Evolutionary conservation across 2,888 invertebrate genomes (phyloP).

Genomic region (Phalera bucephala): DNA sequence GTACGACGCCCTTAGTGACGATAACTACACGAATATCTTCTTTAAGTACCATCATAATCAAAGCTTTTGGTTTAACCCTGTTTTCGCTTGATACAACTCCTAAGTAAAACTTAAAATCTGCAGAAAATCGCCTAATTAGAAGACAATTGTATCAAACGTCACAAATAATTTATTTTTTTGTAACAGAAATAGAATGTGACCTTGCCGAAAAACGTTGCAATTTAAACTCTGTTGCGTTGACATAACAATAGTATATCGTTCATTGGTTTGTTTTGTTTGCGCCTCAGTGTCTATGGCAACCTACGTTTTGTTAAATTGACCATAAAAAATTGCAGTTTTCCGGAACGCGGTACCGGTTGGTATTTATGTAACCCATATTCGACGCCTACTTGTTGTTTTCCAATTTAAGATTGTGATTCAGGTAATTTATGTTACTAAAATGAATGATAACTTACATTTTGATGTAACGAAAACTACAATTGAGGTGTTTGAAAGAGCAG

Average conservation of each 20-base stretch:
- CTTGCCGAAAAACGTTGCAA: background rate
- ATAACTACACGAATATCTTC: no score
- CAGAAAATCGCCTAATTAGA: no score
- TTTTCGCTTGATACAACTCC: no score
- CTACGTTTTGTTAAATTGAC: conserved; percentile 24
- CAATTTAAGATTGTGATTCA: conserved; percentile 1
- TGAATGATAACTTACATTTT: no score
- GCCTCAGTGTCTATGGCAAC: conserved; percentile 39
- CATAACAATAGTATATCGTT: background rate
- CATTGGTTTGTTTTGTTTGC: conserved; percentile 31
- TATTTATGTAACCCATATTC: conserved; percentile 8
- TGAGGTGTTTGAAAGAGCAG: no score
- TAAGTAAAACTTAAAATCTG: no score
- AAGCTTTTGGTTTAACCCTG: no score
- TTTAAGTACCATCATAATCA: no score
- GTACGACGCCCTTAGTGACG: no score
- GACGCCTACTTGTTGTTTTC: conserved; percentile 5
- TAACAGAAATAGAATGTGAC: conserved; percentile 3
- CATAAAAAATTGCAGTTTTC: conserved; percentile 27
- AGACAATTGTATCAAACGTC: no score
- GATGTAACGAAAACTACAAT: no score
- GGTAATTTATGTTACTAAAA: background rate
- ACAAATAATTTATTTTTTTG: conserved; percentile 1
- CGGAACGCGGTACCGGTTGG: conserved; percentile 8
- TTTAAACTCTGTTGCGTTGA: background rate